phyloP scores from a whole-genome alignment of 2,888 invertebrate genomes.

The Meliscaeva auricollis region DNA sequence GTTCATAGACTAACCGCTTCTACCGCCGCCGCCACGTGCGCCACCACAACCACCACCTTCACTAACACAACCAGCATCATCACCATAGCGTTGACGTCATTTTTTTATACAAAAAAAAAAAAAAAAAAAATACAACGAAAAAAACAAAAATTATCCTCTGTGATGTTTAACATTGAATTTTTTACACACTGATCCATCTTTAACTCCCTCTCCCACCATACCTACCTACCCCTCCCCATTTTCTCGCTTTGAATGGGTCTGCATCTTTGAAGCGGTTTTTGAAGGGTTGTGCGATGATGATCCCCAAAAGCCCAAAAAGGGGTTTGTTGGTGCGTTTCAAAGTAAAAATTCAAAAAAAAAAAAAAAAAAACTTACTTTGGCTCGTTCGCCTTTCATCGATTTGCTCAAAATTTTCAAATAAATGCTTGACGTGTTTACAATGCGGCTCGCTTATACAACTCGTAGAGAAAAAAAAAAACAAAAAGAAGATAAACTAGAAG shows the following conservation, averaged over 20 bases:
- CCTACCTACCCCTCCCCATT: too few species aligned
- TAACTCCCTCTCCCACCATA: too few species aligned
- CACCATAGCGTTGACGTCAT: constrained; percentile 42
- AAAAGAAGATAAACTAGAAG: constrained; percentile 32
- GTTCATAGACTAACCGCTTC: constrained; percentile 45
- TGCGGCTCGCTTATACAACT: constrained; percentile 27
- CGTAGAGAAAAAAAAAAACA: not conserved
- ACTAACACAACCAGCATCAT: constrained; percentile 1
- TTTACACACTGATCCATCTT: constrained; percentile 62
- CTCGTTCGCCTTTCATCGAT: constrained; percentile 57
- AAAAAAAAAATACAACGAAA: constrained; percentile 46
- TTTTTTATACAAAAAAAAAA: not conserved
- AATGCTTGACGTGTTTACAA: constrained; percentile 63
- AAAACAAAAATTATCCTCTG: too few species aligned
- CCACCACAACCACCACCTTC: constrained; percentile 35
- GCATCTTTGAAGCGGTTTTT: constrained; percentile 61
- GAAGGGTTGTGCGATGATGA: constrained; percentile 12
- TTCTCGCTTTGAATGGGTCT: constrained; percentile 49
- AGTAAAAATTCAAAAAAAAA: too few species aligned
- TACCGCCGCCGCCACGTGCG: not conserved
- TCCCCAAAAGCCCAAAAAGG: constrained; percentile 26
- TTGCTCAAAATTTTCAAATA: constrained; percentile 62
- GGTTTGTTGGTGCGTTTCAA: constrained; percentile 63
- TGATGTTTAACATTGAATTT: constrained; percentile 75
- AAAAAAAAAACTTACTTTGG: constrained; percentile 52